Evolutionary conservation across 2,797 vertebrate species (phyloP).

Genomic region (Florisuga fusca): DNA sequence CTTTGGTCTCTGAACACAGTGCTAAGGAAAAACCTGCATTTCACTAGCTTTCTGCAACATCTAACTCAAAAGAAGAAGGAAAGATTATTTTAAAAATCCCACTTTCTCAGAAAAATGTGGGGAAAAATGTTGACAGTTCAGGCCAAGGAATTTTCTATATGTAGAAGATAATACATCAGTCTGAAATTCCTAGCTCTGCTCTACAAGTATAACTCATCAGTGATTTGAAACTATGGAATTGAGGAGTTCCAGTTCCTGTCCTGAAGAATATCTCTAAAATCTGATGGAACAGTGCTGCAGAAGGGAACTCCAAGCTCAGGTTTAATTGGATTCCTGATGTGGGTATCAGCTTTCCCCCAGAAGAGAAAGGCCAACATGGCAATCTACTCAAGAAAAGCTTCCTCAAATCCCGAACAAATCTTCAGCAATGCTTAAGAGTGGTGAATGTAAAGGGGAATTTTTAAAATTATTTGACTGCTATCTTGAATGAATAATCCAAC

Average conservation of each 20-base stretch:
- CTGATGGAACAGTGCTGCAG: neutral
- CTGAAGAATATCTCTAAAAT: neutral
- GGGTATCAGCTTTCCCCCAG: neutral
- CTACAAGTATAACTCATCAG: neutral
- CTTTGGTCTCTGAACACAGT: neutral
- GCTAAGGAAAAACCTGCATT: neutral
- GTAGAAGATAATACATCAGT: neutral
- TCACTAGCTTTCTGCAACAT: neutral
- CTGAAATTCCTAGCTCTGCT: neutral
- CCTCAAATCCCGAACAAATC: neutral
- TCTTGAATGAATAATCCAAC: neutral
- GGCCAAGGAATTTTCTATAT: neutral
- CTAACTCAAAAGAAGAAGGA: neutral
- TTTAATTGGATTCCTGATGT: neutral
- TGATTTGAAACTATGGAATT: neutral
- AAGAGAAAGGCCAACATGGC: neutral
- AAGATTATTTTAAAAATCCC: neutral
- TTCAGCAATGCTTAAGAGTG: neutral
- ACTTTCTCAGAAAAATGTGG: neutral
- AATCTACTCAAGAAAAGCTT: neutral
- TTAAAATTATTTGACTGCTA: neutral
- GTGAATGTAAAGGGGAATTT: neutral
- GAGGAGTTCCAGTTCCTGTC: neutral
- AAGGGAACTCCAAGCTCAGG: neutral
- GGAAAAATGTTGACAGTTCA: neutral